phyloP scores from a whole-genome alignment of 2,797 vertebrate species.

The Novumbra hubbsi region DNA sequence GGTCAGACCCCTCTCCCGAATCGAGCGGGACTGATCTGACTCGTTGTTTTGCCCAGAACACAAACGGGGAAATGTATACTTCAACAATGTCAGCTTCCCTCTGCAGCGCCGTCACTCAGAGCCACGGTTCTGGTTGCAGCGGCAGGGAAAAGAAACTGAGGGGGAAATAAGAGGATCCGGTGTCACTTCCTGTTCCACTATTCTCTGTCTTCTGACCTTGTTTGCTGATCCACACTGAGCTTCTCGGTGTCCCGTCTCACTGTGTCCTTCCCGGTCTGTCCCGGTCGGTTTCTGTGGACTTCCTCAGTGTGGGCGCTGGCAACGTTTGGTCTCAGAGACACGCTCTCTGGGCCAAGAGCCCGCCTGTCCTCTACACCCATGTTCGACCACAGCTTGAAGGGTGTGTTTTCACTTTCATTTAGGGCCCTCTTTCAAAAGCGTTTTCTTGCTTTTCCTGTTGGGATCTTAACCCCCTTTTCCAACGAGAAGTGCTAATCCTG shows the following conservation, averaged over 20 bases:
- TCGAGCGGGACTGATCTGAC: conserved; percentile 62
- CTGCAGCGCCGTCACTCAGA: conserved; percentile 63
- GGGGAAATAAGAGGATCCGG: conserved; percentile 57
- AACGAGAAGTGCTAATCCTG: conserved; percentile 70
- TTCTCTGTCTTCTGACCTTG: conserved; percentile 73
- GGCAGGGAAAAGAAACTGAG: background rate
- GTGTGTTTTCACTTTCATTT: conserved; percentile 72
- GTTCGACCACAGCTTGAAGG: conserved; percentile 69
- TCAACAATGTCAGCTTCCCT: conserved; percentile 73
- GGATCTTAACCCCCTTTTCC: conserved; percentile 56
- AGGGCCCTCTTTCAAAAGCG: conserved; percentile 59
- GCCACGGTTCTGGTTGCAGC: conserved; percentile 41
- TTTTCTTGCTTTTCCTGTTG: conserved; percentile 60
- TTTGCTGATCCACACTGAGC: conserved; percentile 61
- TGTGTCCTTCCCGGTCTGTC: conserved; percentile 19
- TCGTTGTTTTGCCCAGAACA: conserved; percentile 71
- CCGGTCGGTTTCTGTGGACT: background rate
- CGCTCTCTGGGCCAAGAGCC: conserved; percentile 53
- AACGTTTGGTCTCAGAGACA: conserved; percentile 20
- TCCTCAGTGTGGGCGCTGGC: conserved; percentile 35
- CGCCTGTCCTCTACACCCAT: conserved; percentile 57
- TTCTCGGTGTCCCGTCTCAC: conserved; percentile 54
- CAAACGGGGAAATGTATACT: conserved; percentile 72
- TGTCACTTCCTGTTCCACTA: conserved; percentile 76
- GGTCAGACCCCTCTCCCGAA: conserved; percentile 62